A percentile compares a stretch with the other conserved stretches of the same genome.
Evolutionary conservation across 1,140 invertebrate genomes (phyloP).

Genomic region (Meloidogyne chitwoodi): DNA sequence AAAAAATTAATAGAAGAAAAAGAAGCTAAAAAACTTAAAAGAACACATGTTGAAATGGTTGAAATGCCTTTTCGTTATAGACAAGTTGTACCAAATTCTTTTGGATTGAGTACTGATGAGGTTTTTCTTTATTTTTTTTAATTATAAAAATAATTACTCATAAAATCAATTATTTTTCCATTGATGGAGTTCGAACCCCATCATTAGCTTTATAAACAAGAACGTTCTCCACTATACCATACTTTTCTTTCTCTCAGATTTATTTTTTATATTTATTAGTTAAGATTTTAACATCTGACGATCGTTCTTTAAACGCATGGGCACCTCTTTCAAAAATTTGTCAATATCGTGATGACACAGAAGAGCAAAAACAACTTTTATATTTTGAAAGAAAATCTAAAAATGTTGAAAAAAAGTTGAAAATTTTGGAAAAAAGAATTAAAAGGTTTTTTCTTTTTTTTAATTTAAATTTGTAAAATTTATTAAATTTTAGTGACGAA

Average conservation of each 20-base stretch:
- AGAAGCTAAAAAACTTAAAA: background rate
- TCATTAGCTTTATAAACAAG: background rate
- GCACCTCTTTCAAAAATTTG: conserved; percentile 82
- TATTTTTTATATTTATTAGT: too few species aligned
- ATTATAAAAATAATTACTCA: background rate
- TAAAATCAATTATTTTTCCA: background rate
- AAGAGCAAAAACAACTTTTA: conserved; percentile 76
- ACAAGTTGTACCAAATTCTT: conserved; percentile 80
- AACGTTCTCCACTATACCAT: background rate
- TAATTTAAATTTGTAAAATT: background rate
- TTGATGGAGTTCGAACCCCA: background rate
- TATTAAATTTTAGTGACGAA: background rate
- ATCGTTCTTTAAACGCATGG: conserved; percentile 89
- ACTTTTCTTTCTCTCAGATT: too few species aligned
- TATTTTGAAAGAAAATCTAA: conserved; percentile 72
- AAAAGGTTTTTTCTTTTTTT: background rate
- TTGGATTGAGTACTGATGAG: conserved; percentile 83
- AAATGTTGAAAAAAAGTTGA: conserved; percentile 73
- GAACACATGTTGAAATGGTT: conserved; percentile 12
- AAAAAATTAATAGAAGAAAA: conserved; percentile 14
- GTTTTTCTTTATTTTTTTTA: conserved; percentile 55
- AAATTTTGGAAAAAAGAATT: conserved; percentile 66
- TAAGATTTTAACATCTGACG: conserved; percentile 79
- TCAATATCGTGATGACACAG: conserved; percentile 71
- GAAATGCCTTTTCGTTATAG: conserved; percentile 76